phyloP scores from a whole-genome alignment of 1,140 invertebrate species.

The Drosophila sucinea region DNA sequence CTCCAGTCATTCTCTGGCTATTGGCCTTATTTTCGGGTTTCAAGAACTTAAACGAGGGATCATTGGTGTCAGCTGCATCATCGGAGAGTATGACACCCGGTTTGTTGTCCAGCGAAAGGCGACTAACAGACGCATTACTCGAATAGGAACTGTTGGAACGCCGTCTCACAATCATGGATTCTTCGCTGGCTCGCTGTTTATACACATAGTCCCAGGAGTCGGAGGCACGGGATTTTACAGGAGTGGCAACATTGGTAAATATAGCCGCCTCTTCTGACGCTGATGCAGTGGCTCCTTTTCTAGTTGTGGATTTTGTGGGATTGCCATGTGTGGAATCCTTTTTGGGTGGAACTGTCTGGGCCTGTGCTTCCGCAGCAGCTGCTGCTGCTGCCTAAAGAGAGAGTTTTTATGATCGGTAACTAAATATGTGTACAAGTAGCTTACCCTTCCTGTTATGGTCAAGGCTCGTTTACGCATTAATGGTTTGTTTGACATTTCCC shows the following conservation, averaged over 20 bases:
- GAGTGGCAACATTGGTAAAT: constrained; percentile 32
- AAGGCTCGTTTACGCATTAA: constrained; percentile 84
- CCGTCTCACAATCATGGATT: constrained; percentile 90
- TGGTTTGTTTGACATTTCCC: constrained; percentile 82
- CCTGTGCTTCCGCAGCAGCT: constrained; percentile 58
- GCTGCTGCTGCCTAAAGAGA: constrained; percentile 28
- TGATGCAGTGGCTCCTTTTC: constrained; percentile 9
- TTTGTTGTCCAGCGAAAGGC: constrained; percentile 72
- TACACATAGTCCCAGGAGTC: constrained; percentile 85
- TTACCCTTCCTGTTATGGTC: constrained; percentile 84
- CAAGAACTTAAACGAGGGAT: constrained; percentile 68
- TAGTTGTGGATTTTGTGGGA: constrained; percentile 4
- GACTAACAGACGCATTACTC: constrained; percentile 86
- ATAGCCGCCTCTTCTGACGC: constrained; percentile 21
- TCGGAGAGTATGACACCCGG: constrained; percentile 43
- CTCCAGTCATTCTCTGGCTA: constrained; percentile 55
- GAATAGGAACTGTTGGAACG: constrained; percentile 93
- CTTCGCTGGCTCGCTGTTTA: constrained; percentile 86
- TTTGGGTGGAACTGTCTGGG: constrained; percentile 71
- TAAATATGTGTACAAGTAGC: background rate
- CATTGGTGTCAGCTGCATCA: constrained; percentile 49
- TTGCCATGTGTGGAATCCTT: constrained; percentile 16
- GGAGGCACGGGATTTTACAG: constrained; percentile 83
- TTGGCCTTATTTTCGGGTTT: constrained; percentile 73
- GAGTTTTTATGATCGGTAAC: background rate